Evolutionary conservation across 2,888 invertebrate species (phyloP).

Genomic region (Toxonevra muliebris): DNA sequence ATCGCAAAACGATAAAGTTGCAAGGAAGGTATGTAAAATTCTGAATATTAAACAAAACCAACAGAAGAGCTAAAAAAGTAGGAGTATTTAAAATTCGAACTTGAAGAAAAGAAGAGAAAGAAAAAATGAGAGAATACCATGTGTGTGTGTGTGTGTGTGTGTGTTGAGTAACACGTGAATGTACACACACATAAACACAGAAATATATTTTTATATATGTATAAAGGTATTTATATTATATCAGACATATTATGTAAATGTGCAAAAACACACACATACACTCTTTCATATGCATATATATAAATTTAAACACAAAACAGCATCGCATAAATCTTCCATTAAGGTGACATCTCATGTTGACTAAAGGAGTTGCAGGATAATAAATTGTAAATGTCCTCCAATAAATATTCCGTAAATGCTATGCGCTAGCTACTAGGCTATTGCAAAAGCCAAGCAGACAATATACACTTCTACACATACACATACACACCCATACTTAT

Average conservation of each 20-base stretch:
- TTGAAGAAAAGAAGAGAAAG: too few relatives aligned
- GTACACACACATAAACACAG: too few relatives aligned
- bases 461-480: constrained; percentile 1
- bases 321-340: constrained; percentile 53
- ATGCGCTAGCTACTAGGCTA: constrained; percentile 1
- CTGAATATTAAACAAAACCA: too few relatives aligned
- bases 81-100: too few relatives aligned
- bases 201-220: too few relatives aligned
- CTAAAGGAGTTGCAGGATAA: constrained; percentile 53
- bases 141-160: too few relatives aligned
- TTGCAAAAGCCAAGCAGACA: constrained; percentile 11
- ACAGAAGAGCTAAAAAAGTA: too few relatives aligned
- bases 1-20: too few relatives aligned
- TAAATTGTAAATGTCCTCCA: constrained; percentile 57
- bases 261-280: background rate
- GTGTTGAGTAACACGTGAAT: too few relatives aligned
- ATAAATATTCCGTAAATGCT: constrained; percentile 52
- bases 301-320: constrained; percentile 26
- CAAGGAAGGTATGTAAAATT: too few relatives aligned
- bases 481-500: background rate
- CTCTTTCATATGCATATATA: background rate
- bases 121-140: too few relatives aligned
- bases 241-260: background rate
- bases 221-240: too few relatives aligned
- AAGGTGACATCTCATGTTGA: constrained; percentile 56